phyloP scores from a whole-genome alignment of 2,888 invertebrate species.

The Tanytarsus gracilentus region DNA sequence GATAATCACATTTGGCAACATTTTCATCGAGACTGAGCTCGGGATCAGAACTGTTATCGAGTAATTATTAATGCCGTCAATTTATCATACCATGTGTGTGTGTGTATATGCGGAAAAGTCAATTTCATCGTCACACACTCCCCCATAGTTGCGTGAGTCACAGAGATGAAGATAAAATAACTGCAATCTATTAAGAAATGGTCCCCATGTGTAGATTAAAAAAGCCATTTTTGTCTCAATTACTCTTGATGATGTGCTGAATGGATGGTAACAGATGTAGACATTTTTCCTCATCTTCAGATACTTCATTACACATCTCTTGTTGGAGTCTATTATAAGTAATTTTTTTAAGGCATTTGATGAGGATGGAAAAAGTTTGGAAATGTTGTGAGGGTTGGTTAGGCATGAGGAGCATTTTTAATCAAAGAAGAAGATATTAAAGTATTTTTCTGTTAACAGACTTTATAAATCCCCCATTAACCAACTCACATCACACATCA shows the following conservation, averaged over 20 bases:
- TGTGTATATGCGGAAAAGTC: background rate
- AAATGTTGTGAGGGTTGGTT: no score
- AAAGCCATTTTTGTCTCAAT: slow-evolving; percentile 24
- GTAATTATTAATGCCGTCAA: slow-evolving; percentile 28
- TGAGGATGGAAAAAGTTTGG: no score
- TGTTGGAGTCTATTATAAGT: no score
- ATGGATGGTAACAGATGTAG: slow-evolving; percentile 6
- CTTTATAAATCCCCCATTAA: no score
- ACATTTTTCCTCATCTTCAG: background rate
- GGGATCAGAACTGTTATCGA: background rate
- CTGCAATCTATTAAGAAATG: background rate
- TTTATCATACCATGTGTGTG: slow-evolving; percentile 5
- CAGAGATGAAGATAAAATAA: background rate
- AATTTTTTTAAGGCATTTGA: no score
- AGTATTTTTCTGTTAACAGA: no score
- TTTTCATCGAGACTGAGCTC: no score
- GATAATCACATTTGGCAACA: background rate
- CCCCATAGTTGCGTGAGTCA: slow-evolving; percentile 1
- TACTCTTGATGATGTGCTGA: slow-evolving; percentile 5
- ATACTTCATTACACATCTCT: background rate
- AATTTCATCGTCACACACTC: slow-evolving; percentile 5
- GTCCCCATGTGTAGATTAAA: slow-evolving; percentile 20
- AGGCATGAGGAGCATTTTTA: no score
- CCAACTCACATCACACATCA: no score
- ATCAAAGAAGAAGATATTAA: no score